Conservation (phyloP, 1,140 invertebrate genomes). For the Lepidurus arcticus region DNA sequence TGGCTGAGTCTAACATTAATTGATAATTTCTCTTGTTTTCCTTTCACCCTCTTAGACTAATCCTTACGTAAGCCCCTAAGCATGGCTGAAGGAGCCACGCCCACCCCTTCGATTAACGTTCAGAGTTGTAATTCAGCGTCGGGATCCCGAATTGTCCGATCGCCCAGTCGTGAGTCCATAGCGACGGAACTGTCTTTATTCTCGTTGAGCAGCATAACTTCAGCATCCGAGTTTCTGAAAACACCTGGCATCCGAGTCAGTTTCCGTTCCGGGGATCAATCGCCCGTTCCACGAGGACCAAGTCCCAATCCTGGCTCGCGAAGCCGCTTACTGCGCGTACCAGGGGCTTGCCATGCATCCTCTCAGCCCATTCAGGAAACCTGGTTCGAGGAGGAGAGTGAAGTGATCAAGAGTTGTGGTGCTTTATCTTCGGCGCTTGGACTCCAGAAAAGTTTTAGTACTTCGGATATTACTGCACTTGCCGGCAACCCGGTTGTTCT, state of each 20-base stretch:
- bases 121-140: conserved; percentile 20
- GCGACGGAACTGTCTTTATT: conserved; percentile 73
- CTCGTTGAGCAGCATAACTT: conserved; percentile 59
- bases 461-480: conserved; percentile 58
- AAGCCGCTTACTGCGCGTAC: conserved; percentile 35
- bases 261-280: conserved; percentile 34
- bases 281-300: conserved; percentile 50
- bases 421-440: conserved; percentile 69
- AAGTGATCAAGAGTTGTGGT: conserved; percentile 67
- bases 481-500: background rate
- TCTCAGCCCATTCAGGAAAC: conserved; percentile 54
- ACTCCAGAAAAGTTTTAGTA: conserved; percentile 72
- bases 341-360: conserved; percentile 47
- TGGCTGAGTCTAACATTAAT: background rate
- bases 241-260: conserved; percentile 33
- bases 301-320: conserved; percentile 58
- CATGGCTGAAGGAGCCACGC: conserved; percentile 22
- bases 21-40: background rate
- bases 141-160: conserved; percentile 54
- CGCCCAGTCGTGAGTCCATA: conserved; percentile 73
- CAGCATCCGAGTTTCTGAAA: conserved; percentile 32
- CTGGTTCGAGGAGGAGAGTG: conserved; percentile 69
- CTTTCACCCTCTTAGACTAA: background rate
- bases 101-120: conserved; percentile 29
- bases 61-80: background rate